Evolutionary conservation across 2,888 invertebrate species (phyloP).

Genomic region (Marasmarcha lunaedactyla): DNA sequence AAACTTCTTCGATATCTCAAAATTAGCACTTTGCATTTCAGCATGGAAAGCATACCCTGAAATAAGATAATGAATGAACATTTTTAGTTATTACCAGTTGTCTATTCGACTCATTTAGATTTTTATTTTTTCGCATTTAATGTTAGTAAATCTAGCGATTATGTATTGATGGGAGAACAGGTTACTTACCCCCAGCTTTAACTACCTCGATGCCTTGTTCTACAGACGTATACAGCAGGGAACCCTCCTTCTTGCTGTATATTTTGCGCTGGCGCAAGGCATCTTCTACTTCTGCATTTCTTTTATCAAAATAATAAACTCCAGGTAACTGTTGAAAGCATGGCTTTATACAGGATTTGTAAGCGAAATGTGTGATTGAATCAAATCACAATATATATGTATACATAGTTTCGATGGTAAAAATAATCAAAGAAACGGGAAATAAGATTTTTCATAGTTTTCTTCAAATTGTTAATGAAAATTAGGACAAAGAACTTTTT

Average conservation of each 20-base stretch:
- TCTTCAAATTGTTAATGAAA: no score
- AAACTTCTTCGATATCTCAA: constrained; percentile 41
- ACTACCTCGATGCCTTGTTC: constrained; percentile 41
- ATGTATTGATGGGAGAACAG: no score
- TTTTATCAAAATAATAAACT: constrained; percentile 44
- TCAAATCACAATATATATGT: no score
- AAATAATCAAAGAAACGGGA: no score
- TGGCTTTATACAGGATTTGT: no score
- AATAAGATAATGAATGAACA: constrained; percentile 10
- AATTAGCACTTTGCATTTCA: constrained; percentile 50
- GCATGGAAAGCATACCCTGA: constrained; percentile 63
- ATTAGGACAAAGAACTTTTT: no score
- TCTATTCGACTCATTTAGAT: no score
- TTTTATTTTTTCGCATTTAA: no score
- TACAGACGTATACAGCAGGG: constrained; percentile 23
- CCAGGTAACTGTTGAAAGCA: constrained; percentile 29
- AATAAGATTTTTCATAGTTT: no score
- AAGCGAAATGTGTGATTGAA: no score
- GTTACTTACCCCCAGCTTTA: constrained; percentile 36
- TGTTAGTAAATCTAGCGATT: no score
- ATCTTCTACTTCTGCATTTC: constrained; percentile 37
- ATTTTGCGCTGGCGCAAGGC: constrained; percentile 36
- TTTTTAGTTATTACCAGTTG: constrained; percentile 1
- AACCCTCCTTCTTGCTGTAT: constrained; percentile 30
- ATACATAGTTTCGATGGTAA: no score